These are phyloP conservation scores for Zoanthus solanderi DNA, from an alignment of 92 coral and sea anemone species.

Conservation along the genomic window DNA sequence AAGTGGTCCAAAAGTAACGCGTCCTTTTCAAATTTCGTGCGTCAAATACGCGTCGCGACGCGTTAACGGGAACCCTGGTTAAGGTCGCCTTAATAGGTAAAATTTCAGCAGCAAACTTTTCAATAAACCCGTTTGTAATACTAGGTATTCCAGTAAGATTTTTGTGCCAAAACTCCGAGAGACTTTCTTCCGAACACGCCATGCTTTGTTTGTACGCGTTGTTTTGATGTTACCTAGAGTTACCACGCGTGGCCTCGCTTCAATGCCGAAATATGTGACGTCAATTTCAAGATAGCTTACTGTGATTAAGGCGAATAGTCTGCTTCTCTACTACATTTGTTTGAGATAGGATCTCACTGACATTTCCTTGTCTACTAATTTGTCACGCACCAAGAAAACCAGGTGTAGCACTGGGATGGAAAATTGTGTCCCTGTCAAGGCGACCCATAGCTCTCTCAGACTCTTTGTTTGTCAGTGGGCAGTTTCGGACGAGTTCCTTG, in stretches of 20 bases:
- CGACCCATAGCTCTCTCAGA: slow-evolving; percentile 40
- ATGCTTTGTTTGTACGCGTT: neutral
- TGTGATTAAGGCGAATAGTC: slow-evolving; percentile 52
- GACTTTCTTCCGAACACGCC: slow-evolving; percentile 30
- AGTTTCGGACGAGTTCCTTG: slow-evolving; percentile 13
- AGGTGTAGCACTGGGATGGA: slow-evolving; percentile 15
- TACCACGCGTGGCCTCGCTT: slow-evolving; percentile 61
- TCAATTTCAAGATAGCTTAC: slow-evolving; percentile 61
- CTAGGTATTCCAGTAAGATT: slow-evolving; percentile 51
- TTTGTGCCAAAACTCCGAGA: slow-evolving; percentile 64
- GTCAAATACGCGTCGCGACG: too few species aligned
- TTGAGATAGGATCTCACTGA: neutral
- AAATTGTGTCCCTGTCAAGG: slow-evolving; percentile 21
- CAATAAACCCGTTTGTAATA: slow-evolving; percentile 49
- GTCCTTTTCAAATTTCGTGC: too few species aligned
- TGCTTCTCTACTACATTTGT: slow-evolving; percentile 1
- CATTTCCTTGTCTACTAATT: slow-evolving; percentile 22
- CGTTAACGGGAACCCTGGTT: too few species aligned
- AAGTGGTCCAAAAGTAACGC: too few species aligned
- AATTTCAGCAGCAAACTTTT: slow-evolving; percentile 48
- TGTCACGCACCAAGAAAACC: slow-evolving; percentile 3
- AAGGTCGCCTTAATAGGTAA: slow-evolving; percentile 58
- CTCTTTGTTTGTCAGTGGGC: slow-evolving; percentile 24
- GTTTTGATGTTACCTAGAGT: neutral
- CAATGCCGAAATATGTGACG: slow-evolving; percentile 56